Conservation (phyloP, 2,797 vertebrate species). For the Spatula versicolor region DNA sequence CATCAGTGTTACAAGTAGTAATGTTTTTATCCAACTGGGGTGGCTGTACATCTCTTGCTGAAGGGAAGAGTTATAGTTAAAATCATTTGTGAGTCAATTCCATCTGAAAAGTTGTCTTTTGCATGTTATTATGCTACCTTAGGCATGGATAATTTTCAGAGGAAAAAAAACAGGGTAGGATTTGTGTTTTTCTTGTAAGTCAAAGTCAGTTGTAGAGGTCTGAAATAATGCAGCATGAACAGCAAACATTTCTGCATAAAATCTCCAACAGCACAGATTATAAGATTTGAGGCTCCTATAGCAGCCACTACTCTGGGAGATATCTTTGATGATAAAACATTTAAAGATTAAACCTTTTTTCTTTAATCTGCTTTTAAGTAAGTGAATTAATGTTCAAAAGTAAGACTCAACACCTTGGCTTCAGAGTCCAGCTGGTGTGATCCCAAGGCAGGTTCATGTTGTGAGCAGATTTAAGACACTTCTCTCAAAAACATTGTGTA, state of each 20-base stretch:
- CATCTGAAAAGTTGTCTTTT: background rate
- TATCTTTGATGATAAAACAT: background rate
- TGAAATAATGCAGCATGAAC: background rate
- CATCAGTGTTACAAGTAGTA: accelerated
- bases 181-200: background rate
- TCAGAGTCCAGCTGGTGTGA: background rate
- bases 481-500: background rate
- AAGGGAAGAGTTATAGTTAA: background rate
- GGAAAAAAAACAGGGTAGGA: background rate
- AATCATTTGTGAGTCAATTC: background rate
- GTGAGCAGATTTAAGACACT: background rate
- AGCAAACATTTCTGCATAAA: background rate
- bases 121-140: background rate
- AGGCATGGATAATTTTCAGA: background rate
- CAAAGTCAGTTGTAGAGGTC: background rate
- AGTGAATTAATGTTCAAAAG: background rate
- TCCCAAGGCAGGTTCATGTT: background rate
- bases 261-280: background rate
- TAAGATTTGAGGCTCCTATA: background rate
- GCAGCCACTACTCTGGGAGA: background rate
- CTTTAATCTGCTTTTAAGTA: background rate
- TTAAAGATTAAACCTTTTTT: background rate
- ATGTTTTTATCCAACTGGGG: background rate
- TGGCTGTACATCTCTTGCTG: background rate
- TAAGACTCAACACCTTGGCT: background rate